Evolutionary conservation across 2,888 invertebrate genomes (phyloP).

Genomic region (Isoperla grammatica): DNA sequence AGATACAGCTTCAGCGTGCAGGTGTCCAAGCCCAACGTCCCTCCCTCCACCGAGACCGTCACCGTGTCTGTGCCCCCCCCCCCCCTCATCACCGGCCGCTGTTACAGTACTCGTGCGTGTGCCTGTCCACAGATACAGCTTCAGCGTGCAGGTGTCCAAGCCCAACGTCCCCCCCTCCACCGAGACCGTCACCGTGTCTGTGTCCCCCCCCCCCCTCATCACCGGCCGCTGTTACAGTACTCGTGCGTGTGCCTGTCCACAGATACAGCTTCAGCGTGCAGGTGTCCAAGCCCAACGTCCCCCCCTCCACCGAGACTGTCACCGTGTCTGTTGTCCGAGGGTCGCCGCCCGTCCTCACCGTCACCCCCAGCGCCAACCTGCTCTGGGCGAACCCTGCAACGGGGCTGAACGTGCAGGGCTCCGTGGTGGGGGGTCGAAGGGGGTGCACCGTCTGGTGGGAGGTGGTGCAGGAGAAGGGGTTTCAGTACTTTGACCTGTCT

Average conservation of each 20-base stretch:
- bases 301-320: background rate
- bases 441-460: conserved; percentile 28
- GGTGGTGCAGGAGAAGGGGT: conserved; percentile 21
- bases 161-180: background rate
- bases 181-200: conserved; percentile 16
- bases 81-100: no score
- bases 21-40: conserved; percentile 15
- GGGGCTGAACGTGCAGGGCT: conserved; percentile 18
- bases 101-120: no score
- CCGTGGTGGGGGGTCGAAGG: conserved; percentile 14
- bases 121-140: conserved; percentile 20
- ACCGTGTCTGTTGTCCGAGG: conserved; percentile 24
- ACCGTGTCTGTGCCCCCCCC: conserved; percentile 23
- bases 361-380: conserved; percentile 1
- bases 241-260: background rate
- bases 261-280: conserved; percentile 25
- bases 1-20: conserved; percentile 25
- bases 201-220: conserved; percentile 22
- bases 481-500: conserved; percentile 20
- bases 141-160: conserved; percentile 24
- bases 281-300: conserved; percentile 17
- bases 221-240: no score
- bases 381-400: conserved; percentile 18
- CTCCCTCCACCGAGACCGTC: background rate
- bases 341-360: conserved; percentile 19